A percentile compares a stretch with the other conserved stretches of the same genome.
Conservation (phyloP, 2,888 invertebrate genomes). For the Cerastis rubricosa region DNA sequence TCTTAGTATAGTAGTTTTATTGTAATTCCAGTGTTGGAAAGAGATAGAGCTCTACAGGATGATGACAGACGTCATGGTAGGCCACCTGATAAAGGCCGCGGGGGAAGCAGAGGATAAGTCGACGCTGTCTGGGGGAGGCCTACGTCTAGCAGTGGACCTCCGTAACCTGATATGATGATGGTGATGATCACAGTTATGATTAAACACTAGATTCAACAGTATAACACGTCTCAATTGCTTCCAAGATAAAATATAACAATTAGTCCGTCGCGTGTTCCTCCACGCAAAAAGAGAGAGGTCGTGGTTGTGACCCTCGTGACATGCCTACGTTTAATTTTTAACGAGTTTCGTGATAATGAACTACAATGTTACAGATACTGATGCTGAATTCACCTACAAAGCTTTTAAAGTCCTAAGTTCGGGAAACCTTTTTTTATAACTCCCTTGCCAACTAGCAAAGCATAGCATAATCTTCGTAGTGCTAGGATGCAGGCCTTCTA, state of each 20-base stretch:
- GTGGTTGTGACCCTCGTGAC: conserved; percentile 31
- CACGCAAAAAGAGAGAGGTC: conserved; percentile 41
- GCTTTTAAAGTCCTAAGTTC: background rate
- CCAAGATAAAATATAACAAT: conserved; percentile 20
- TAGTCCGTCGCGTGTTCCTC: conserved; percentile 31
- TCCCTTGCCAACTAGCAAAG: background rate
- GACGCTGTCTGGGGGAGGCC: background rate
- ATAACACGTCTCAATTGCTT: background rate
- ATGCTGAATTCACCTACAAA: background rate
- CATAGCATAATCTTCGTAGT: background rate
- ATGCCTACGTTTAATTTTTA: conserved; percentile 10
- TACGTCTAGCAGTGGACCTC: background rate
- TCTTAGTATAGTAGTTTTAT: too few species aligned
- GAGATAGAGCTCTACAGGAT: too few species aligned
- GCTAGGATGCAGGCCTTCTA: background rate
- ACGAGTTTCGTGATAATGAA: conserved; percentile 14
- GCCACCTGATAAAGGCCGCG: background rate
- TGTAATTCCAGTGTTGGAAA: too few species aligned
- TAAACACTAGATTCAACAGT: background rate
- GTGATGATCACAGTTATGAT: background rate
- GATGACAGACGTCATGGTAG: too few species aligned
- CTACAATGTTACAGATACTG: background rate
- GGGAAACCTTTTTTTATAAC: background rate
- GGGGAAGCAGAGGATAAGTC: background rate
- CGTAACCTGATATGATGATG: background rate